Percentiles rank a stretch among this genome's conserved stretches.
These are phyloP conservation scores for Holotrichia oblita DNA, from an alignment of 1,140 invertebrate species.

Conservation along the genomic window DNA sequence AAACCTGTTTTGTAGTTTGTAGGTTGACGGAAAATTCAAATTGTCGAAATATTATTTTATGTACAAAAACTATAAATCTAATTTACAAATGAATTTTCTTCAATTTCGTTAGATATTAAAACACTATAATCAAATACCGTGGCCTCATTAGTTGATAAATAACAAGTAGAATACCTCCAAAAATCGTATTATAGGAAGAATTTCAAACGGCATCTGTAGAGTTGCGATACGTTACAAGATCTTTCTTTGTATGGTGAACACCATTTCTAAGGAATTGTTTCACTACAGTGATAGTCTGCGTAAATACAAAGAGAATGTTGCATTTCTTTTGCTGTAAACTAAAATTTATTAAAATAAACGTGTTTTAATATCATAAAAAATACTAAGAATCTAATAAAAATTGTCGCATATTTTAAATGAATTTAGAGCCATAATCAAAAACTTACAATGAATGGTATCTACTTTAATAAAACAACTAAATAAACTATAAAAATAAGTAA, in stretches of 20 bases:
- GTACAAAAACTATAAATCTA: constrained; percentile 35
- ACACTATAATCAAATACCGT: constrained; percentile 38
- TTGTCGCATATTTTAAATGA: background rate
- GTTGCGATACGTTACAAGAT: background rate
- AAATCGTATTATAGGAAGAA: constrained; percentile 41
- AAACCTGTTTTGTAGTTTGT: background rate
- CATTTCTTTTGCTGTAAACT: constrained; percentile 18
- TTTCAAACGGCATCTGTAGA: background rate
- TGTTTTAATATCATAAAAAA: constrained; percentile 18
- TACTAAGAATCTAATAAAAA: constrained; percentile 9
- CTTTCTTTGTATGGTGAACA: background rate
- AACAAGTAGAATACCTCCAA: constrained; percentile 32
- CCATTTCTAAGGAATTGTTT: background rate
- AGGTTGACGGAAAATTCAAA: constrained; percentile 10
- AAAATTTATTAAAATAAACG: background rate
- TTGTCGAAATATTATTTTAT: constrained; percentile 44
- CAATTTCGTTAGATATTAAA: constrained; percentile 40
- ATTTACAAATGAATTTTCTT: background rate
- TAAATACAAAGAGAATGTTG: background rate
- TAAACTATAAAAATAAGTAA: background rate
- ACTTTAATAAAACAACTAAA: background rate
- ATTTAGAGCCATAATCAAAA: constrained; percentile 1
- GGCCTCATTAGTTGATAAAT: constrained; percentile 42
- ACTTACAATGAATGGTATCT: background rate
- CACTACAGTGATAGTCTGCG: background rate